Conservation (phyloP, 2,113 vertebrate species). For the Chamaetylas fuelleborni region DNA sequence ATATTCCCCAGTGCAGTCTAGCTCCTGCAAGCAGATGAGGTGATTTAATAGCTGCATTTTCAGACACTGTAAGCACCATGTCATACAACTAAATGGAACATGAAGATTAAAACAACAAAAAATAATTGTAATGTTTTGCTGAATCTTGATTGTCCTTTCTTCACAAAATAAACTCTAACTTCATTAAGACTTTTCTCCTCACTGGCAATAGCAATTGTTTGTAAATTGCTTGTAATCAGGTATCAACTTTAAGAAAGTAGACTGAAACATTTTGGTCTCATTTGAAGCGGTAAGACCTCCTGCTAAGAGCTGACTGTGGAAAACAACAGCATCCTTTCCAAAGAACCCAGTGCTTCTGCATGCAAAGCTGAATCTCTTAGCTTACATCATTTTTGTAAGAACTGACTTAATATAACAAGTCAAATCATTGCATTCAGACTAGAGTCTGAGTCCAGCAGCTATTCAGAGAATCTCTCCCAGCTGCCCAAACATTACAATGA, state of each 20-base stretch:
- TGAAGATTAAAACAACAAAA: not conserved
- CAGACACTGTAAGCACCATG: not conserved
- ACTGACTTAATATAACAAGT: not conserved
- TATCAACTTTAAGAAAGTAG: not conserved
- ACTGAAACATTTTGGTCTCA: not conserved
- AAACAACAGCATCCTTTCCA: not conserved
- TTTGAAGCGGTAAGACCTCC: not conserved
- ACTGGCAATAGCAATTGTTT: not conserved
- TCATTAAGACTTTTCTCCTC: not conserved
- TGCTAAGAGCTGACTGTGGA: not conserved
- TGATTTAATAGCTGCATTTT: not conserved
- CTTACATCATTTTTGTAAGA: not conserved
- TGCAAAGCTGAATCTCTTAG: not conserved
- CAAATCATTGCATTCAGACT: not conserved
- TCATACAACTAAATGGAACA: not conserved
- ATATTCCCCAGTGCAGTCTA: not conserved
- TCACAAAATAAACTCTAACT: not conserved
- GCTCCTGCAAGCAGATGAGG: not conserved
- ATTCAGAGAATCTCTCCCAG: not conserved
- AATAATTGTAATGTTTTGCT: not conserved
- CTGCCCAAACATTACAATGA: not conserved
- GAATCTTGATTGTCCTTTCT: not conserved
- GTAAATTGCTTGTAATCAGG: not conserved
- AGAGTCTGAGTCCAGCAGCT: not conserved
- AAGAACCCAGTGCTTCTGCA: not conserved